Percentiles rank a stretch among this genome's conserved stretches.
phyloP scores from a whole-genome alignment of 2,113 vertebrate genomes.

The Ardeotis arabs region DNA sequence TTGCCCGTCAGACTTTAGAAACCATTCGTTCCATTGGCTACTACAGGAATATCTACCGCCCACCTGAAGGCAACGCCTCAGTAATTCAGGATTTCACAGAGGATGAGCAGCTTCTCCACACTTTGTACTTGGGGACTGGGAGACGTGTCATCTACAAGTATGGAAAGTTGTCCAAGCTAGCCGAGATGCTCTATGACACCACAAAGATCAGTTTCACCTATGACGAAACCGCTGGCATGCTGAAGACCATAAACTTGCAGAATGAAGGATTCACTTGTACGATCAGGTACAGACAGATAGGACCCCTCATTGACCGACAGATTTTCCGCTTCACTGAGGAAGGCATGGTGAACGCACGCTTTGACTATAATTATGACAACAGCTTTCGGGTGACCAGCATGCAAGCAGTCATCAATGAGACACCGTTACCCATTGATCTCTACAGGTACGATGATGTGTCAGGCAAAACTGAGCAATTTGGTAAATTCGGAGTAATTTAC shows the following conservation, averaged over 20 bases:
- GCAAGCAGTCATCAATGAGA: conserved; percentile 98
- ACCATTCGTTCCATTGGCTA: conserved; percentile 95
- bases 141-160: conserved; percentile 95
- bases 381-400: conserved; percentile 98
- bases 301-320: conserved; percentile 95
- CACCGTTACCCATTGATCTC: conserved; percentile 93
- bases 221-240: conserved; percentile 91
- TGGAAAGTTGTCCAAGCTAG: conserved; percentile 90
- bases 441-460: conserved; percentile 97
- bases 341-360: conserved; percentile 96
- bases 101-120: conserved; percentile 90
- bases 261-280: conserved; percentile 95
- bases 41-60: conserved; percentile 94
- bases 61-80: conserved; percentile 91
- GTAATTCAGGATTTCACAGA: conserved; percentile 97
- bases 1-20: conserved; percentile 92
- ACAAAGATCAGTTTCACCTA: conserved; percentile 93
- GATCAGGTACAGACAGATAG: conserved; percentile 95
- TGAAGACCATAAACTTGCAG: conserved; percentile 94
- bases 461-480: conserved; percentile 96
- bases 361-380: conserved; percentile 99
- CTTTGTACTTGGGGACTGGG: conserved; percentile 90
- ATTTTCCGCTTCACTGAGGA: conserved; percentile 98
- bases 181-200: conserved; percentile 94
- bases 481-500: conserved; percentile 98